Percentiles rank a stretch among this genome's conserved stretches.
These are phyloP conservation scores for Drosophila jambulina DNA, from an alignment of 1,140 invertebrate genomes.

Conservation along the genomic window DNA sequence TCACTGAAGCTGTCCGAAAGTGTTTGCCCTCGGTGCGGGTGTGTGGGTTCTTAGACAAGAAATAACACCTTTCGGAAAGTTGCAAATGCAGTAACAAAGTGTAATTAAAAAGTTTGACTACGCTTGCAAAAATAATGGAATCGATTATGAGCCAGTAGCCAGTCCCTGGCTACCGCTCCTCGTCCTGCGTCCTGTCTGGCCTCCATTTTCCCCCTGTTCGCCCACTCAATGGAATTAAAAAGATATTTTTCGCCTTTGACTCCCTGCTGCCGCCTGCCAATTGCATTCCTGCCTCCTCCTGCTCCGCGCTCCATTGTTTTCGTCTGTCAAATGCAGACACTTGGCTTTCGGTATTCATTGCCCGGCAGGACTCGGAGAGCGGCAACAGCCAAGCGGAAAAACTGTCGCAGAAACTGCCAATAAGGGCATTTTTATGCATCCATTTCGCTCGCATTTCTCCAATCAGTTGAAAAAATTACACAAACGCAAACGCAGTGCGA, in stretches of 20 bases:
- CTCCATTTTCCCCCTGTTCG: neutral
- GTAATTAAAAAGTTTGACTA: slow-evolving; percentile 75
- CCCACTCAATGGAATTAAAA: slow-evolving; percentile 68
- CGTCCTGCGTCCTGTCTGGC: slow-evolving; percentile 3
- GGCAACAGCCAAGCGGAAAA: slow-evolving; percentile 39
- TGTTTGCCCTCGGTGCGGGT: slow-evolving; percentile 43
- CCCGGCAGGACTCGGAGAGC: slow-evolving; percentile 19
- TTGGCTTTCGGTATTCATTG: slow-evolving; percentile 51
- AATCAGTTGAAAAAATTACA: slow-evolving; percentile 29
- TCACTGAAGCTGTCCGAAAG: slow-evolving; percentile 3
- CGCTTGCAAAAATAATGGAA: slow-evolving; percentile 72
- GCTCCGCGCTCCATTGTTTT: slow-evolving; percentile 58
- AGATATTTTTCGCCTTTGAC: slow-evolving; percentile 50
- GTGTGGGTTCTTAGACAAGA: slow-evolving; percentile 14
- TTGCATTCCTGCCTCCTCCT: slow-evolving; percentile 45
- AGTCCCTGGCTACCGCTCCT: slow-evolving; percentile 2
- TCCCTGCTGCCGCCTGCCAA: slow-evolving; percentile 49
- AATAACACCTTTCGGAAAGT: slow-evolving; percentile 70
- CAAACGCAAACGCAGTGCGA: slow-evolving; percentile 8
- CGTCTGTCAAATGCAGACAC: slow-evolving; percentile 63
- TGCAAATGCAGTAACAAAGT: slow-evolving; percentile 64
- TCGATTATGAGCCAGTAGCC: slow-evolving; percentile 66
- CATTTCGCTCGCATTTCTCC: slow-evolving; percentile 52
- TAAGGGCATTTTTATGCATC: slow-evolving; percentile 75
- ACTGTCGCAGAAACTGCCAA: slow-evolving; percentile 67